Percentiles rank a stretch among this genome's conserved stretches.
These are phyloP conservation scores for Buphagus erythrorhynchus DNA, from an alignment of 2,797 vertebrate species.

Conservation along the genomic window DNA sequence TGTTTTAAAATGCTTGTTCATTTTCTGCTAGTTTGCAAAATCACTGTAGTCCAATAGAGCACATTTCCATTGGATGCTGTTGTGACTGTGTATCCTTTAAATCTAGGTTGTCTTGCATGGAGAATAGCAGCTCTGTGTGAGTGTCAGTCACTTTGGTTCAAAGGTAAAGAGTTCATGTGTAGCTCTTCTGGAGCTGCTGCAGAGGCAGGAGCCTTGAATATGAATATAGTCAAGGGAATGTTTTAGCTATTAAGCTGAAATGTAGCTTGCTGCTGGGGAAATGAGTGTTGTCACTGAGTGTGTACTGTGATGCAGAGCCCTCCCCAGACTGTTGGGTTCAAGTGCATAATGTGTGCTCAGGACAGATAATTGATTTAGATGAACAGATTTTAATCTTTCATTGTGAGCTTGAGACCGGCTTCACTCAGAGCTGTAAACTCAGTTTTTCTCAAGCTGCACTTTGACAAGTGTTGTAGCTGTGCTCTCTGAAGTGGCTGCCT, in stretches of 20 bases:
- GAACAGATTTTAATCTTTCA: constrained; percentile 33
- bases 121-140: not conserved
- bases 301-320: not conserved
- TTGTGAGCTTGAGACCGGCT: not conserved
- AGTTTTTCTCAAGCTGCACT: not conserved
- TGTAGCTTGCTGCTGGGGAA: not conserved
- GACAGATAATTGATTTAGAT: not conserved
- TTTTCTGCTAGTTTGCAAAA: not conserved
- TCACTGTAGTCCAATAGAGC: not conserved
- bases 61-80: not conserved
- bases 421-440: not conserved
- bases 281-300: not conserved
- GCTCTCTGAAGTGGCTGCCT: not conserved
- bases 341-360: not conserved
- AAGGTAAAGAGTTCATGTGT: constrained; percentile 56
- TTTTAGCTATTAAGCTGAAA: not conserved
- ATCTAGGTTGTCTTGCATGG: not conserved
- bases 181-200: not conserved
- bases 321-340: not conserved
- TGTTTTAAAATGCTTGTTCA: not conserved
- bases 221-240: not conserved
- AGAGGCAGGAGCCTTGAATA: not conserved
- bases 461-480: not conserved
- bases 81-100: not conserved
- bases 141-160: not conserved